Conservation (phyloP, 1,140 invertebrate species). For the Zaprionus tsacasi region DNA sequence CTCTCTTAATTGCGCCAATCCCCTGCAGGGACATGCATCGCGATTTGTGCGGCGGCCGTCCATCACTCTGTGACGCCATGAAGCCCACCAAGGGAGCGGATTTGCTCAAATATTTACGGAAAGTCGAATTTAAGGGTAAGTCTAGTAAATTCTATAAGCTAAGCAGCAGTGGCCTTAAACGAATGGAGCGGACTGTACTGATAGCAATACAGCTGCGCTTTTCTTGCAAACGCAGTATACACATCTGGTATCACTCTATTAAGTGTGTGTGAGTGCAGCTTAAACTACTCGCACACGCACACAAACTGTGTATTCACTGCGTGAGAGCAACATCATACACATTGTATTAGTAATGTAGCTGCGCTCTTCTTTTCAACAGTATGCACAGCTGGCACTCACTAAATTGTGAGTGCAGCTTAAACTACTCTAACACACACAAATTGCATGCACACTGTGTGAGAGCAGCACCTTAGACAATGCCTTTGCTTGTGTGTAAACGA, state of each 20-base stretch:
- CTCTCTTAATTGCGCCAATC: constrained; percentile 10
- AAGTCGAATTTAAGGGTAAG: constrained; percentile 93
- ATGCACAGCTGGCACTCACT: too few species aligned
- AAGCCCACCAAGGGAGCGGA: constrained; percentile 93
- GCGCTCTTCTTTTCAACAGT: too few species aligned
- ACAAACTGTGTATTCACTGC: too few species aligned
- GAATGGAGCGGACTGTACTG: not conserved
- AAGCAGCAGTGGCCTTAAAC: not conserved
- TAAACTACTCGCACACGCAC: not conserved
- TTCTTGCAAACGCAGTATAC: not conserved
- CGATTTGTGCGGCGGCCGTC: constrained; percentile 89
- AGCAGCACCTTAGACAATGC: too few species aligned
- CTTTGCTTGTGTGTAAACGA: too few species aligned
- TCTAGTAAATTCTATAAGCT: not conserved
- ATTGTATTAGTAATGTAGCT: not conserved
- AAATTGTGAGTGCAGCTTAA: too few species aligned
- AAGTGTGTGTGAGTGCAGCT: not conserved
- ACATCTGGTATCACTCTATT: not conserved
- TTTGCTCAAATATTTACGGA: constrained; percentile 92
- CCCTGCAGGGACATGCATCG: constrained; percentile 91
- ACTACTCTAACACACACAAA: too few species aligned
- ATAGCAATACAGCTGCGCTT: not conserved
- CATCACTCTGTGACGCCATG: constrained; percentile 94
- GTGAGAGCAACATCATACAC: too few species aligned
- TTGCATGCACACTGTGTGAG: too few species aligned